phyloP scores from a whole-genome alignment of 2,797 vertebrate species.

The Rhincodon typus region DNA sequence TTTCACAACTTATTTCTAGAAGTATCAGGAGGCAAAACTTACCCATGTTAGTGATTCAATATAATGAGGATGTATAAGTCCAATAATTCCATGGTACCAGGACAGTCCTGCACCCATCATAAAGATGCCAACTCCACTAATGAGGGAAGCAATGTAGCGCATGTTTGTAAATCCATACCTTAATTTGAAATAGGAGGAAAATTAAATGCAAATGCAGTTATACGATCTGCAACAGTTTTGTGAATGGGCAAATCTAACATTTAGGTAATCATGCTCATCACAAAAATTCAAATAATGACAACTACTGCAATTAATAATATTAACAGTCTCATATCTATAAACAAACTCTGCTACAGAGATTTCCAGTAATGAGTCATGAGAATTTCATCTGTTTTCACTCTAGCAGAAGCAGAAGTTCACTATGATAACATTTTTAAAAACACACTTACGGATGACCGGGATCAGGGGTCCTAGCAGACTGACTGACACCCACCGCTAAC shows the following conservation, averaged over 20 bases:
- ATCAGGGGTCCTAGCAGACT: constrained; percentile 88
- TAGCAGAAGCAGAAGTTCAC: neutral
- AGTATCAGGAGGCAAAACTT: constrained; percentile 45
- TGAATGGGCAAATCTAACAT: neutral
- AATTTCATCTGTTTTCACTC: neutral
- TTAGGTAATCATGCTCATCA: neutral
- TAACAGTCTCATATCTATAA: neutral
- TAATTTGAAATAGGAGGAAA: constrained; percentile 33
- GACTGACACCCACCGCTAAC: constrained; percentile 89
- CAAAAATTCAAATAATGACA: neutral
- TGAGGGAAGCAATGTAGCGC: constrained; percentile 95
- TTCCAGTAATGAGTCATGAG: neutral
- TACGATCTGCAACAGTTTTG: neutral
- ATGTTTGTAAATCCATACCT: constrained; percentile 98
- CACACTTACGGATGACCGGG: constrained; percentile 83
- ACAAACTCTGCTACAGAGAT: neutral
- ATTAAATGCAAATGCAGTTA: neutral
- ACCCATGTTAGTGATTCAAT: constrained; percentile 95
- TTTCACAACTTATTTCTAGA: neutral
- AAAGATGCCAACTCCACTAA: constrained; percentile 96
- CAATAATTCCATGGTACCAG: constrained; percentile 96
- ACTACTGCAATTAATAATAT: neutral
- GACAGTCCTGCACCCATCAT: constrained; percentile 99
- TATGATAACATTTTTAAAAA: constrained; percentile 10
- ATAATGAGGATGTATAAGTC: constrained; percentile 83